Percentiles rank a stretch among this genome's conserved stretches.
phyloP scores from a whole-genome alignment of 1,140 invertebrate species.

The Ditylenchus dipsaci region DNA sequence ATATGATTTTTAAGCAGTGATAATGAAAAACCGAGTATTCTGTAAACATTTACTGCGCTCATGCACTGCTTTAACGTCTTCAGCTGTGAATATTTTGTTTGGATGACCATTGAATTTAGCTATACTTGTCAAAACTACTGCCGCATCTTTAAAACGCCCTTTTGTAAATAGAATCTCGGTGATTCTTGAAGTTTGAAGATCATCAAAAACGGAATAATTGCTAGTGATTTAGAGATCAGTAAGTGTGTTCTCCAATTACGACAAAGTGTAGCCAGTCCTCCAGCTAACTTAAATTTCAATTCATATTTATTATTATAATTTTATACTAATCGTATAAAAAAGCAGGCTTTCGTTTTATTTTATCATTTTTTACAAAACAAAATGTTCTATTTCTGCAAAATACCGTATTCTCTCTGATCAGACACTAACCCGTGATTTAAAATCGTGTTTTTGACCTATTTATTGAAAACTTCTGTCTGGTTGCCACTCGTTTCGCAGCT shows the following conservation, averaged over 20 bases:
- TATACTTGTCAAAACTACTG: conserved; percentile 28
- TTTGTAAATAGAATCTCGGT: conserved; percentile 31
- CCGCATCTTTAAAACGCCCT: conserved; percentile 24
- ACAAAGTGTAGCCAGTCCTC: conserved; percentile 17
- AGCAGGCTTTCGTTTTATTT: too few species aligned
- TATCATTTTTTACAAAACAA: too few species aligned
- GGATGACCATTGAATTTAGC: conserved; percentile 1
- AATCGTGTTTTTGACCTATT: too few species aligned
- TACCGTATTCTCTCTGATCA: too few species aligned
- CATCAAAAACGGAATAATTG: conserved; percentile 19
- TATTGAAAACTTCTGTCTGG: too few species aligned
- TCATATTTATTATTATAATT: background rate
- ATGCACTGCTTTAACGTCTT: background rate
- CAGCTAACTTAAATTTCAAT: conserved; percentile 24
- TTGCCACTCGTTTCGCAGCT: too few species aligned
- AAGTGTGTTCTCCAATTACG: conserved; percentile 27
- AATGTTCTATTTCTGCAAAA: too few species aligned
- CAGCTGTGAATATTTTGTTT: background rate
- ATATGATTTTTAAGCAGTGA: too few species aligned
- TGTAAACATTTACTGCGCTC: background rate
- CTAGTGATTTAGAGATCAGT: conserved; percentile 21
- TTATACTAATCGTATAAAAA: too few species aligned
- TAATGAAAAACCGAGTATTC: too few species aligned
- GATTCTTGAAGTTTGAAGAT: conserved; percentile 27
- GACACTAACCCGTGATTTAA: too few species aligned